These are phyloP conservation scores for Drosophila siamana DNA, from an alignment of 2,888 invertebrate genomes.

Conservation along the genomic window DNA sequence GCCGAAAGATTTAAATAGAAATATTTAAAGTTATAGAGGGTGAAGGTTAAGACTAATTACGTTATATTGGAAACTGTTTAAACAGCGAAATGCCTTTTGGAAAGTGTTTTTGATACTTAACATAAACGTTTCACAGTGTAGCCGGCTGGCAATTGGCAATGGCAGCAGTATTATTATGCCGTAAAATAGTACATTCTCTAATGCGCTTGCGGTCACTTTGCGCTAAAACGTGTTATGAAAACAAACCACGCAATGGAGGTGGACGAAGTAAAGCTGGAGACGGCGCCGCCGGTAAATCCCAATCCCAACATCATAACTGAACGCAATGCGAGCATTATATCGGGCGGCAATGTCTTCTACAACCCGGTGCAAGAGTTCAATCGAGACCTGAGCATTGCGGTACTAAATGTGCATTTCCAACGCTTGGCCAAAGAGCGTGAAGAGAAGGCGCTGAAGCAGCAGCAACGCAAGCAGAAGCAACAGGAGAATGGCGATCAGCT, in stretches of 20 bases:
- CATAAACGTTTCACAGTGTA: not conserved
- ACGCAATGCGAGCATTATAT: conserved; percentile 91
- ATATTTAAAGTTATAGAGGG: too few species aligned
- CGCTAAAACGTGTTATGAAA: conserved; percentile 42
- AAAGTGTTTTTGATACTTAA: too few species aligned
- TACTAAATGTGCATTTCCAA: conserved; percentile 89
- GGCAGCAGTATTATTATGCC: too few species aligned
- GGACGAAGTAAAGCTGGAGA: conserved; percentile 36
- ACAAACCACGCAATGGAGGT: conserved; percentile 42
- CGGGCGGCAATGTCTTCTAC: conserved; percentile 95
- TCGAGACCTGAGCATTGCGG: conserved; percentile 94
- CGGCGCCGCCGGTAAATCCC: conserved; percentile 47
- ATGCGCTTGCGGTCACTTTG: not conserved
- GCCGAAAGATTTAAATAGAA: too few species aligned
- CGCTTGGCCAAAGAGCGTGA: conserved; percentile 85
- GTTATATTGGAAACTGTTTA: too few species aligned
- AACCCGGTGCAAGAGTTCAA: conserved; percentile 99
- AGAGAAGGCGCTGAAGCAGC: conserved; percentile 69
- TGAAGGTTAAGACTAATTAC: too few species aligned
- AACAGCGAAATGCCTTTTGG: not conserved
- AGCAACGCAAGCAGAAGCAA: conserved; percentile 37
- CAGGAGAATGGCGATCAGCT: conserved; percentile 11
- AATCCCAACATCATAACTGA: conserved; percentile 86
- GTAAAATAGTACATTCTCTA: not conserved
- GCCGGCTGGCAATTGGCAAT: not conserved